Base-by-base conservation (phyloP, 2,797 vertebrate genomes). In the Leptodactylus fallax region DNA sequence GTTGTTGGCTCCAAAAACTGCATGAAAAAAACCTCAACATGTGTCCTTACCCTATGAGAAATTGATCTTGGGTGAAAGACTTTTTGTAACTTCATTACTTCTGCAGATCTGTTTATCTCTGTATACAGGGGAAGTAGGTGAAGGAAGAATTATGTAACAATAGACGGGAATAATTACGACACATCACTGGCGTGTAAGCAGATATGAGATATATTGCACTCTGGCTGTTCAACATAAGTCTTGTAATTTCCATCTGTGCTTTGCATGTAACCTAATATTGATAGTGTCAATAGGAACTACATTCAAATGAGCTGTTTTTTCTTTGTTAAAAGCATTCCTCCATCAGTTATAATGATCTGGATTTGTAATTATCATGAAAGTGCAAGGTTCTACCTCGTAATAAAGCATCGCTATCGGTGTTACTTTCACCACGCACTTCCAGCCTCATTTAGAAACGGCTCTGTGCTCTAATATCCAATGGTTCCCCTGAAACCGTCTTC, bases 261-360 rank as follows among this genome's bases (percentile, higher is more conserved):
- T 21, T 86, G 84, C 86, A 83, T 83, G 88, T 89, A 89, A 89
- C 78, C 67, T 78, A 86, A 89, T 89, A 89, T 89, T 79, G 61
- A 89, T 83, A 85, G 88, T 86, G 88, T 83, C 88, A 86, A 86
- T 83, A 86, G 36, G 63, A 81, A 23, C 79, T 86, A 79, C 79
- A 86, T 89, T 86, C 27, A 86, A 86, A 86, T 86, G 58, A 88
- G 87, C 85, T 85, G 47, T 86, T 89, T 85, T 83, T 88, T 81
- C 72, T 71, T 71, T 82, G 84, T 89, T 89, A 86, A 89, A 89
- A 89, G 88, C 88, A 89, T 86, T 82, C 84, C 74, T 71, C 84
- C 84, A 89, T 89, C 79, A 82, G 84, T 86, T 85, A 86, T 86
- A 86, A 77, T 77, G 79, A 77, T 81, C 71, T 77, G 79, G 61